Conservation (phyloP, 1,140 invertebrate genomes). For the Eueides isabella region DNA sequence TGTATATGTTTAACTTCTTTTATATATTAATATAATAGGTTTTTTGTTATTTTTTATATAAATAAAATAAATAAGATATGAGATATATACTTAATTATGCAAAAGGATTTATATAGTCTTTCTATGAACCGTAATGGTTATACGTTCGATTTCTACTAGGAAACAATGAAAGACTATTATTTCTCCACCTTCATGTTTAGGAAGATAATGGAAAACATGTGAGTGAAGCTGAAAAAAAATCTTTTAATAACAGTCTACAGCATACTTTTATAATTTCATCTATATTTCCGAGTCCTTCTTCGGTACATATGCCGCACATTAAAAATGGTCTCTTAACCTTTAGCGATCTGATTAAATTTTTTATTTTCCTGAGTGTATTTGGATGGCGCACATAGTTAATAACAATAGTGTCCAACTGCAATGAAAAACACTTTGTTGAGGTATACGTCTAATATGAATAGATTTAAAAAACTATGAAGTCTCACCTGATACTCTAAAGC, state of each 20-base stretch:
- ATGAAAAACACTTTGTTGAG: not conserved
- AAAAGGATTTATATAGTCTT: too few relatives aligned
- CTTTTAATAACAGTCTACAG: too few relatives aligned
- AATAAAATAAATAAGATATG: too few relatives aligned
- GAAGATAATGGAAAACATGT: too few relatives aligned
- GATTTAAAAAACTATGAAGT: not conserved
- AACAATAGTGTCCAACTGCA: constrained; percentile 56
- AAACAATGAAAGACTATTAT: too few relatives aligned
- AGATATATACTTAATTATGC: too few relatives aligned
- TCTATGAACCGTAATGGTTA: too few relatives aligned
- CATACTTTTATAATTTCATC: constrained; percentile 59
- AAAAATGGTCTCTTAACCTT: constrained; percentile 53
- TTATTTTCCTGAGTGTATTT: constrained; percentile 49
- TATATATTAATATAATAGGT: not conserved
- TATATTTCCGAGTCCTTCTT: constrained; percentile 51
- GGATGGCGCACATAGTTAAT: constrained; percentile 52
- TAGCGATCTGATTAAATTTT: constrained; percentile 47
- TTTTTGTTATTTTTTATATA: not conserved
- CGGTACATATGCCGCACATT: constrained; percentile 52
- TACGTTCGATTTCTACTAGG: too few relatives aligned
- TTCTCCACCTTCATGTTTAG: too few relatives aligned
- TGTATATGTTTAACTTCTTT: not conserved
- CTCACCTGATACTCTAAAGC: constrained; percentile 59
- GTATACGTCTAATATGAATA: not conserved
- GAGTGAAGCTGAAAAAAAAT: too few relatives aligned